Conservation (phyloP, 2,113 vertebrate genomes). For the Heterocephalus glaber region DNA sequence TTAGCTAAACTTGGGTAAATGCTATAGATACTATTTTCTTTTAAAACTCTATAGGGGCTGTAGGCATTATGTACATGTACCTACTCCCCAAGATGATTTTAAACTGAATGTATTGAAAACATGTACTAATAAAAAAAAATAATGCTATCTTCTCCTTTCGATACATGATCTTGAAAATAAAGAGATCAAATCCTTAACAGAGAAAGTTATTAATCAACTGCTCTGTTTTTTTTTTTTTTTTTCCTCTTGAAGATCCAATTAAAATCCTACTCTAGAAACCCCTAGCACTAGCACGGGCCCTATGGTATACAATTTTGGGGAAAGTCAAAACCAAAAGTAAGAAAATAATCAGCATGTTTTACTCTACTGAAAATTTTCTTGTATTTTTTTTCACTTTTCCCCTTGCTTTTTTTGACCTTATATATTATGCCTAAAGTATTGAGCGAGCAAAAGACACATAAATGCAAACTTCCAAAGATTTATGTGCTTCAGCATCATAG, state of each 20-base stretch:
- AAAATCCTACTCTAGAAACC: not conserved
- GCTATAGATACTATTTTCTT: not conserved
- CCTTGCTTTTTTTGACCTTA: not conserved
- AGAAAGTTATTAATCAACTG: not conserved
- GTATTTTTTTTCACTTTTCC: not conserved
- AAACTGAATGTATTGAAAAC: not conserved
- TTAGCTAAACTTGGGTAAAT: not conserved
- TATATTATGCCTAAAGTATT: not conserved
- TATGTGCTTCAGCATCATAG: not conserved
- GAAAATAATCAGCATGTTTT: conserved; percentile 8
- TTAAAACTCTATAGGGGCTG: not conserved
- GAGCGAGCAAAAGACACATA: not conserved
- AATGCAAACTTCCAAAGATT: not conserved
- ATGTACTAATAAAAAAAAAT: not conserved
- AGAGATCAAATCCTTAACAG: not conserved
- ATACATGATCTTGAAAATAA: not conserved
- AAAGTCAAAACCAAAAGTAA: not conserved
- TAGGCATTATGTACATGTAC: not conserved
- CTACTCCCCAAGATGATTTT: not conserved
- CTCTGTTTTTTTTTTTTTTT: not conserved
- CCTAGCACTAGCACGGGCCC: rapidly evolving
- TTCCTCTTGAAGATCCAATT: not conserved
- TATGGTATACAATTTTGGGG: not conserved
- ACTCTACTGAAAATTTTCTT: not conserved
- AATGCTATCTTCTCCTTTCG: not conserved